Conservation (phyloP, 2,888 invertebrate genomes). For the Pachliopta kotzebuea region DNA sequence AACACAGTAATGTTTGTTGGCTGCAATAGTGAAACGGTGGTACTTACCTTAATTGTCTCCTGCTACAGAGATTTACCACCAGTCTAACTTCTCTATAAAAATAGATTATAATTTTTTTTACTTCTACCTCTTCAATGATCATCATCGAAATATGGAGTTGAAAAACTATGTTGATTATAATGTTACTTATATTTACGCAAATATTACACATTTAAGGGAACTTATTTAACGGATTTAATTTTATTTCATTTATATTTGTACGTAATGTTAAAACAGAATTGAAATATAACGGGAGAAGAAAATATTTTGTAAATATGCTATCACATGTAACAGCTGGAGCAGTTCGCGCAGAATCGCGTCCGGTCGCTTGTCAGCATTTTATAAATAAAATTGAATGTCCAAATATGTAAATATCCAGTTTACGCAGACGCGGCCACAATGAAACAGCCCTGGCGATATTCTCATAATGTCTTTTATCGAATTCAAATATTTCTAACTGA, state of each 20-base stretch:
- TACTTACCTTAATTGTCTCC: too few relatives aligned
- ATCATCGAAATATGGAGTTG: too few relatives aligned
- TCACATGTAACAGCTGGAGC: conserved; percentile 19
- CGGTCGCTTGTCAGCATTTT: conserved; percentile 10
- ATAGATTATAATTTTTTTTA: too few relatives aligned
- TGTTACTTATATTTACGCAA: too few relatives aligned
- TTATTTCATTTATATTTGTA: not conserved
- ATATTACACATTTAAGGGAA: too few relatives aligned
- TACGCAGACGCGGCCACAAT: conserved; percentile 2
- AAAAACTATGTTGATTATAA: too few relatives aligned
- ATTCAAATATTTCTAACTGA: conserved; percentile 6
- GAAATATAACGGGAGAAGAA: not conserved
- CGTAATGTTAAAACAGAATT: not conserved
- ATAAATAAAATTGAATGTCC: conserved; percentile 24
- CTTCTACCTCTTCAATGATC: too few relatives aligned
- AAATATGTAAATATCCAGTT: conserved; percentile 12
- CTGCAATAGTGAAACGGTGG: too few relatives aligned
- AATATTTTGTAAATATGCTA: conserved; percentile 9
- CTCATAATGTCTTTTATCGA: conserved; percentile 2
- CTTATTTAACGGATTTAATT: too few relatives aligned
- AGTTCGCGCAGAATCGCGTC: conserved; percentile 1
- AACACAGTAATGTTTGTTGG: too few relatives aligned
- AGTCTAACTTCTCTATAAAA: too few relatives aligned
- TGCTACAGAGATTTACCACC: too few relatives aligned
- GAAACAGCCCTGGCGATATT: not conserved